Percentiles rank a stretch among this genome's conserved stretches.
phyloP scores from a whole-genome alignment of 2,888 invertebrate genomes.

The Flexamia atlantica region DNA sequence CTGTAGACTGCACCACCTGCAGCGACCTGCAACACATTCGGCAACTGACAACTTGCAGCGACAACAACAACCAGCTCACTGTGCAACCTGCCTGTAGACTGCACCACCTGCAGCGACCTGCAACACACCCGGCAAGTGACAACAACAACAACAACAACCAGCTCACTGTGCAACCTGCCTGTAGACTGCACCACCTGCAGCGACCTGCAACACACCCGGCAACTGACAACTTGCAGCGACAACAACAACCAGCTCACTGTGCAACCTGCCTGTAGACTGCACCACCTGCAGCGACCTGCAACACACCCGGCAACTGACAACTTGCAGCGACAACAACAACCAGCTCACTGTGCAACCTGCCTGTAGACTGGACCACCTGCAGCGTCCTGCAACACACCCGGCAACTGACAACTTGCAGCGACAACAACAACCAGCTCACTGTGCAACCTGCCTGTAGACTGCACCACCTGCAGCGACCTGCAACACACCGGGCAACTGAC shows the following conservation, averaged over 20 bases:
- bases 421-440: slow-evolving; percentile 85
- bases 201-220: slow-evolving; percentile 77
- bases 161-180: slow-evolving; percentile 79
- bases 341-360: slow-evolving; percentile 76
- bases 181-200: slow-evolving; percentile 86
- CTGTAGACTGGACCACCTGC: slow-evolving; percentile 87
- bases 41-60: too few relatives aligned
- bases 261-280: slow-evolving; percentile 81
- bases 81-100: slow-evolving; percentile 82
- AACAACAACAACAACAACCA: slow-evolving; percentile 79
- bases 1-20: slow-evolving; percentile 87
- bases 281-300: slow-evolving; percentile 87
- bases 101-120: slow-evolving; percentile 88
- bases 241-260: slow-evolving; percentile 85
- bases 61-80: slow-evolving; percentile 85
- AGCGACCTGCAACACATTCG: slow-evolving; percentile 79
- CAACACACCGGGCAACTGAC: slow-evolving; percentile 79
- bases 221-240: too few relatives aligned
- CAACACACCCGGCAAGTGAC: slow-evolving; percentile 79
- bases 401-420: too few relatives aligned
- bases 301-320: slow-evolving; percentile 80
- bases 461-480: slow-evolving; percentile 88
- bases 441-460: slow-evolving; percentile 82
- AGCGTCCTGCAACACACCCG: slow-evolving; percentile 79
- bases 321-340: slow-evolving; percentile 86